Percentiles rank a stretch among this genome's conserved stretches.
Conservation (phyloP, 2,888 invertebrate genomes). For the Xestia sexstrigata region DNA sequence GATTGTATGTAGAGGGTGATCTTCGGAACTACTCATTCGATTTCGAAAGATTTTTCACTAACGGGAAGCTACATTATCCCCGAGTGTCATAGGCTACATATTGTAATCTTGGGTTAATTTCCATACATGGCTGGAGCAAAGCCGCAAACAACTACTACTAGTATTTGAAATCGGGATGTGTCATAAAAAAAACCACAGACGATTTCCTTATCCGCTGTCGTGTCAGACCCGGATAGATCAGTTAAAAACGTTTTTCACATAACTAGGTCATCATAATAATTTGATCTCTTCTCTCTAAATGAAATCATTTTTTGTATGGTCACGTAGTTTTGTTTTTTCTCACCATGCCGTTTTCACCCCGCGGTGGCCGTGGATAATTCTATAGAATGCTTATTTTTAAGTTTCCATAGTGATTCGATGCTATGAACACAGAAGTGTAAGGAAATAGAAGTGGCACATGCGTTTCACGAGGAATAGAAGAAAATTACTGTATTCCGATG, state of each 20-base stretch:
- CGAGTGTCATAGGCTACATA: too few species aligned
- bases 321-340: constrained; percentile 67
- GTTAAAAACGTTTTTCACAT: constrained; percentile 9
- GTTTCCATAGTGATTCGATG: constrained; percentile 41
- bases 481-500: too few species aligned
- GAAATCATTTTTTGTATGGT: constrained; percentile 65
- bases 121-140: too few species aligned
- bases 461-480: too few species aligned
- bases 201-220: background rate
- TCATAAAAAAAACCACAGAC: too few species aligned
- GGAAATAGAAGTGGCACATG: constrained; percentile 12
- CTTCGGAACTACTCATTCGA: too few species aligned
- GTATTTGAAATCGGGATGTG: too few species aligned
- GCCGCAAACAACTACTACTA: too few species aligned
- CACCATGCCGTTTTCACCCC: constrained; percentile 57
- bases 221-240: background rate
- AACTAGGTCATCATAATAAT: constrained; percentile 48
- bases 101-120: too few species aligned
- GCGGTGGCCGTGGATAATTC: constrained; percentile 58
- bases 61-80: too few species aligned
- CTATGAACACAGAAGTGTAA: constrained; percentile 8
- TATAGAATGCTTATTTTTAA: constrained; percentile 58
- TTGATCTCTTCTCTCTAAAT: constrained; percentile 45
- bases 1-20: too few species aligned
- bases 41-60: too few species aligned